Evolutionary conservation across 2,888 invertebrate genomes (phyloP).

Genomic region (Caenorhabditis sinica): DNA sequence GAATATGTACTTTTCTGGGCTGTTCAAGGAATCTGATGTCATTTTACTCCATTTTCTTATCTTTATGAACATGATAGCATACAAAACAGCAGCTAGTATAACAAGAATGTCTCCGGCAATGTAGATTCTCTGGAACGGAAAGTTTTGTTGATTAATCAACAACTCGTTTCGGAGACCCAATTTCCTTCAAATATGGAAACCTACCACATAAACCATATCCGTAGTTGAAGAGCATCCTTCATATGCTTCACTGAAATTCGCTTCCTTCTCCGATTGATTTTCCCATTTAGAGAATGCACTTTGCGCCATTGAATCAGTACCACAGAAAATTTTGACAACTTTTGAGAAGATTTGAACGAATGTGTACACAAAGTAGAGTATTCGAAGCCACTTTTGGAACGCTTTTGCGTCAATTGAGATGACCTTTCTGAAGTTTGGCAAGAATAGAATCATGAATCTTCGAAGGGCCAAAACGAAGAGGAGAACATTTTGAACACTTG

Average conservation of each 20-base stretch:
- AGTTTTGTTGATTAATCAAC: not conserved
- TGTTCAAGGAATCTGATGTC: slow-evolving; percentile 25
- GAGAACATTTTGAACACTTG: slow-evolving; percentile 42
- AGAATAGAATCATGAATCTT: slow-evolving; percentile 45
- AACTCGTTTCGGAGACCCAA: not conserved
- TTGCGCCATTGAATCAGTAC: slow-evolving; percentile 16
- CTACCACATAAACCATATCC: slow-evolving; percentile 32
- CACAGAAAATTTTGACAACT: slow-evolving; percentile 34
- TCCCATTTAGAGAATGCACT: not conserved
- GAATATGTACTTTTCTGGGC: slow-evolving; percentile 50
- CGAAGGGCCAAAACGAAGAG: slow-evolving; percentile 38
- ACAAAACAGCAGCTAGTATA: slow-evolving; percentile 32
- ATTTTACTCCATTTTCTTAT: slow-evolving; percentile 46
- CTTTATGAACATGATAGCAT: slow-evolving; percentile 42
- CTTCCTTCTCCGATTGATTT: not conserved
- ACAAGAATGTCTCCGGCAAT: slow-evolving; percentile 32
- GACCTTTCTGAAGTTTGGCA: slow-evolving; percentile 39
- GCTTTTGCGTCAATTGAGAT: slow-evolving; percentile 43
- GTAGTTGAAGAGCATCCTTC: slow-evolving; percentile 10
- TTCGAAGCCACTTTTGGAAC: slow-evolving; percentile 1
- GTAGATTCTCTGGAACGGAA: slow-evolving; percentile 22
- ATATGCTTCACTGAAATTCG: not conserved
- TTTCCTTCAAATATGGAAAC: not conserved
- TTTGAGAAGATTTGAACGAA: slow-evolving; percentile 31
- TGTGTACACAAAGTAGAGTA: slow-evolving; percentile 22